These are phyloP conservation scores for Propithecus perrieri DNA, from an alignment of 2,797 vertebrate species.

Conservation along the genomic window DNA sequence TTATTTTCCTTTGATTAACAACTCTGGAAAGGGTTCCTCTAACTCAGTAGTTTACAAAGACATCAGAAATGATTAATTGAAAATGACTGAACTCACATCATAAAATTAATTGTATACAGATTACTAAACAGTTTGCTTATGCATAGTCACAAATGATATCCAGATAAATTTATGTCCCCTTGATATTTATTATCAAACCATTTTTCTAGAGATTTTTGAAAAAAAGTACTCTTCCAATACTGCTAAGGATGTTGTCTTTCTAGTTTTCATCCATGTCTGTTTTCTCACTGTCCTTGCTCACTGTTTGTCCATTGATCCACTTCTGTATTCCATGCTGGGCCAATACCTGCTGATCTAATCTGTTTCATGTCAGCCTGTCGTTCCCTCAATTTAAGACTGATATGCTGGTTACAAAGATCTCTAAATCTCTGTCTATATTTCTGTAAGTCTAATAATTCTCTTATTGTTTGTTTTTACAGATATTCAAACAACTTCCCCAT, in stretches of 20 bases:
- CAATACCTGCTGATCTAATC: neutral
- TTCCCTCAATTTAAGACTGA: constrained; percentile 48
- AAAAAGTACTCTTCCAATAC: neutral
- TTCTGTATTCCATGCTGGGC: neutral
- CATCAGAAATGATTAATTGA: constrained; percentile 43
- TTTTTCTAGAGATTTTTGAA: neutral
- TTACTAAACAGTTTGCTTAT: constrained; percentile 36
- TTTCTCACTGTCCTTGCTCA: neutral
- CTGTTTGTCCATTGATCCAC: neutral
- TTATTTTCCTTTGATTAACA: neutral
- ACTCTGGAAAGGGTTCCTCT: neutral
- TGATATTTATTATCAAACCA: neutral
- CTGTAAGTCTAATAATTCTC: neutral
- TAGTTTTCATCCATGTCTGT: neutral
- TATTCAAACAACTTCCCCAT: neutral
- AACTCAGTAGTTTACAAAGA: constrained; percentile 50
- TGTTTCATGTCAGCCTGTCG: neutral
- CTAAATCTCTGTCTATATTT: neutral
- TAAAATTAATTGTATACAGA: constrained; percentile 57
- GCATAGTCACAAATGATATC: constrained; percentile 24
- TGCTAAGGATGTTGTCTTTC: neutral
- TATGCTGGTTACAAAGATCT: neutral
- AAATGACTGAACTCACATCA: constrained; percentile 2
- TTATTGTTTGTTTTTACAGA: neutral
- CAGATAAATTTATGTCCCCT: neutral